Evolutionary conservation across 92 coral and sea anemone species (phyloP).

Genomic region (Chrysogorgia sp.): DNA sequence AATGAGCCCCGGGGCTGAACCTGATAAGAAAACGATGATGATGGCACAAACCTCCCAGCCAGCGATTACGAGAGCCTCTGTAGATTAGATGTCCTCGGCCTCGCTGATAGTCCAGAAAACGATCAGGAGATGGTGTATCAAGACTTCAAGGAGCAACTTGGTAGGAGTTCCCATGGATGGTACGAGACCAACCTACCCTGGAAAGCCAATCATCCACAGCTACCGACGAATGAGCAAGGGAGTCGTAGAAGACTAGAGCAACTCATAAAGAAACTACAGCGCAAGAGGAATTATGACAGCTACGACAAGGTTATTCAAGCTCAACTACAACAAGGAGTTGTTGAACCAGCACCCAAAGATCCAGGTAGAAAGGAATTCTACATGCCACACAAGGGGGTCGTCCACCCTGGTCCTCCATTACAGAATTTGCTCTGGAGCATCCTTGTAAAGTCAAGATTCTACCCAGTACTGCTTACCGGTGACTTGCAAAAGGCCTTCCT

Average conservation of each 20-base stretch:
- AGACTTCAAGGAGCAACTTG: too few relatives aligned
- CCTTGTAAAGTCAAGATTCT: slow-evolving; percentile 11
- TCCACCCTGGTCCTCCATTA: slow-evolving; percentile 4
- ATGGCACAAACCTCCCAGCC: too few relatives aligned
- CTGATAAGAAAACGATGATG: too few relatives aligned
- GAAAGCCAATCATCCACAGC: too few relatives aligned
- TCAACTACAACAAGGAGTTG: slow-evolving; percentile 12
- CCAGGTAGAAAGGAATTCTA: slow-evolving; percentile 1
- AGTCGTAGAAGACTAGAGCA: slow-evolving; percentile 28
- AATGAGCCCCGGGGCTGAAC: too few relatives aligned
- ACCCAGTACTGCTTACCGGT: slow-evolving; percentile 8
- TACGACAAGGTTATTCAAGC: slow-evolving; percentile 36
- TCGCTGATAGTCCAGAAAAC: too few relatives aligned
- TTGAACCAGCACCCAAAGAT: neutral
- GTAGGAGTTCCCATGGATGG: too few relatives aligned
- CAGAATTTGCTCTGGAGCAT: slow-evolving; percentile 10
- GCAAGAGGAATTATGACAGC: slow-evolving; percentile 8
- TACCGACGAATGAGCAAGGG: slow-evolving; percentile 33
- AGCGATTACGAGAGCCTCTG: too few relatives aligned
- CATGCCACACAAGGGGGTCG: slow-evolving; percentile 11
- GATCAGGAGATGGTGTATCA: too few relatives aligned
- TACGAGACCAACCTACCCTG: too few relatives aligned
- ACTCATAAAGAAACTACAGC: slow-evolving; percentile 22
- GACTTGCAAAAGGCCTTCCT: slow-evolving; percentile 17
- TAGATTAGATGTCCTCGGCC: too few relatives aligned